Conservation (phyloP, 2,888 invertebrate species). For the Bhutanitis thaidina region DNA sequence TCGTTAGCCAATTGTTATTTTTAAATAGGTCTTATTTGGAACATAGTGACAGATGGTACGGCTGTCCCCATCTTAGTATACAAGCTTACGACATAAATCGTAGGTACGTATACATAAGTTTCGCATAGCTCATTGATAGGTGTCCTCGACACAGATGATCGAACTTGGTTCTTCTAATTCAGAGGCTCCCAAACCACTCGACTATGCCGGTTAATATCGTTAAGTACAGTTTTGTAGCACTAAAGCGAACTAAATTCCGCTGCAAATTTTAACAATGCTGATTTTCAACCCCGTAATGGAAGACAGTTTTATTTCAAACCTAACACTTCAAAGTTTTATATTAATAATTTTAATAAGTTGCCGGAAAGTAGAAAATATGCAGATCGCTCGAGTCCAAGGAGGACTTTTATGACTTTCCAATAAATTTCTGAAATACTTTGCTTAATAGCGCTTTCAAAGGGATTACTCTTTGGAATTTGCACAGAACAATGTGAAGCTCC, state of each 20-base stretch:
- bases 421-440: constrained; percentile 16
- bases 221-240: no score
- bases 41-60: no score
- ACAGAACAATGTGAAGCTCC: background rate
- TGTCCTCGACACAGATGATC: no score
- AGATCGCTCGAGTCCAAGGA: constrained; percentile 13
- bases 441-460: constrained; percentile 16
- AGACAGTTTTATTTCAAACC: background rate
- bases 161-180: no score
- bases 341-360: constrained; percentile 19
- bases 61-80: no score
- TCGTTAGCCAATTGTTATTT: no score
- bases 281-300: background rate
- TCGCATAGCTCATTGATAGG: no score
- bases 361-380: constrained; percentile 15
- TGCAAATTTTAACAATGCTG: background rate
- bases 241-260: background rate
- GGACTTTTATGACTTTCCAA: constrained; percentile 19
- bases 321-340: constrained; percentile 8
- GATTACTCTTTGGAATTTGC: constrained; percentile 12
- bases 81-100: no score
- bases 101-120: no score
- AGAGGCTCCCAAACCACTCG: no score
- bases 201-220: no score
- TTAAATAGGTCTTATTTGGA: no score